Evolutionary conservation across 1,140 invertebrate genomes (phyloP).

Genomic region (Mylabris phalerata): DNA sequence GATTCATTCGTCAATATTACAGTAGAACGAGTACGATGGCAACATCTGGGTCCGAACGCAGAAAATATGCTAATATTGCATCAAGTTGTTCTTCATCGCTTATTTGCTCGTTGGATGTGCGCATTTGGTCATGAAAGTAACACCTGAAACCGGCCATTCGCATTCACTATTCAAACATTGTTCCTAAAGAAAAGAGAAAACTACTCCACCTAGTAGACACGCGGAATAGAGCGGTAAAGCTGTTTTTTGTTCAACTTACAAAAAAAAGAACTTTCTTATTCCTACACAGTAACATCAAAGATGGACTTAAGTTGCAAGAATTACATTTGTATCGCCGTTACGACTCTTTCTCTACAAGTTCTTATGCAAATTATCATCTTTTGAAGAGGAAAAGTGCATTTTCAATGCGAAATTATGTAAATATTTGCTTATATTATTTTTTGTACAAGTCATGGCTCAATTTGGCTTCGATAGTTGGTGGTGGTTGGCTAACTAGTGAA

Average conservation of each 20-base stretch:
- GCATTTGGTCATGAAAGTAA: slow-evolving; percentile 25
- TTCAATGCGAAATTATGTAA: slow-evolving; percentile 15
- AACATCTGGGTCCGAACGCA: slow-evolving; percentile 23
- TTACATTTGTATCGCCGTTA: slow-evolving; percentile 16
- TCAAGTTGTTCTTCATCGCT: slow-evolving; percentile 30
- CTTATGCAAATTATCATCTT: slow-evolving; percentile 10
- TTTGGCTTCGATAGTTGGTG: too few relatives aligned
- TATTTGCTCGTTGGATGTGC: slow-evolving; percentile 26
- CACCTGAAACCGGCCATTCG: slow-evolving; percentile 28
- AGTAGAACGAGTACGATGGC: slow-evolving; percentile 2
- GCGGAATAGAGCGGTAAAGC: too few relatives aligned
- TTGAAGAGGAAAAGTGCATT: slow-evolving; percentile 7
- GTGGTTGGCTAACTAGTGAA: too few relatives aligned
- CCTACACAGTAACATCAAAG: slow-evolving; percentile 19
- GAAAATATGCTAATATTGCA: slow-evolving; percentile 29
- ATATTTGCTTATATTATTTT: slow-evolving; percentile 4
- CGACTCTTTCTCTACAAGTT: slow-evolving; percentile 3
- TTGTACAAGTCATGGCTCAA: too few relatives aligned
- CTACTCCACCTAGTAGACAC: too few relatives aligned
- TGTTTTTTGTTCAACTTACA: not conserved
- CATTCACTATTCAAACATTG: slow-evolving; percentile 10
- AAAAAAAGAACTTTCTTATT: not conserved
- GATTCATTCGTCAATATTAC: slow-evolving; percentile 20
- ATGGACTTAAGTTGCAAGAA: slow-evolving; percentile 21
- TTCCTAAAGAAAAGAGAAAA: slow-evolving; percentile 10